phyloP scores from a whole-genome alignment of 2,113 vertebrate genomes.

The Meleagris gallopavo region DNA sequence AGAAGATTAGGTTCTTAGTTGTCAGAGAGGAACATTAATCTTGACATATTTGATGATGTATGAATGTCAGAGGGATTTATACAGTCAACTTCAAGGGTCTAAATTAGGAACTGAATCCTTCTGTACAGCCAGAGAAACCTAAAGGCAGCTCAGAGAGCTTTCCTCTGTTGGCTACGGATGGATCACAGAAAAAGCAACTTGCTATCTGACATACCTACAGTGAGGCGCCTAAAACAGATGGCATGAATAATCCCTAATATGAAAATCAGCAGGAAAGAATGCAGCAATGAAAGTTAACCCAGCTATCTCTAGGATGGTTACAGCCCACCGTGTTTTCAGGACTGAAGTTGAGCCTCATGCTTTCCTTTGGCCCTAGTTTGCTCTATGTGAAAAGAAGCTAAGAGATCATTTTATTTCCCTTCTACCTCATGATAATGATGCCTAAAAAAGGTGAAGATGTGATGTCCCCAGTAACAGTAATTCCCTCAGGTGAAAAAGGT shows the following conservation, averaged over 20 bases:
- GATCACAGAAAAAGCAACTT: not conserved
- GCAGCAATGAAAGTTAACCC: not conserved
- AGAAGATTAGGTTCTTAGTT: not conserved
- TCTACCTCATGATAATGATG: not conserved
- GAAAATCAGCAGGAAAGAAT: not conserved
- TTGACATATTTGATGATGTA: not conserved
- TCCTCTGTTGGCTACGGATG: not conserved
- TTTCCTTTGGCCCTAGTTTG: not conserved
- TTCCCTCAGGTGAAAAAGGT: not conserved
- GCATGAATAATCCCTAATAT: not conserved
- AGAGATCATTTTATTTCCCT: not conserved
- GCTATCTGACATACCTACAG: not conserved
- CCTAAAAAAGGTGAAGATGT: not conserved
- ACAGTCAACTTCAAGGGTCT: not conserved
- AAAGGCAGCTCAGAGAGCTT: not conserved
- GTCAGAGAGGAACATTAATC: not conserved
- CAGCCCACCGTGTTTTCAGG: not conserved
- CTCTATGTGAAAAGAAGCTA: not conserved
- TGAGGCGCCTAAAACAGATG: not conserved
- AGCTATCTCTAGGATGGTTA: not conserved
- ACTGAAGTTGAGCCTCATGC: not conserved
- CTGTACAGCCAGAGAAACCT: not conserved
- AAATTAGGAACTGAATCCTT: slow-evolving; percentile 23
- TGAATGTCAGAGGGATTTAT: not conserved
- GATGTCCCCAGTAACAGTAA: not conserved